phyloP scores from a whole-genome alignment of 2,113 vertebrate species.

The Echinops telfairi region DNA sequence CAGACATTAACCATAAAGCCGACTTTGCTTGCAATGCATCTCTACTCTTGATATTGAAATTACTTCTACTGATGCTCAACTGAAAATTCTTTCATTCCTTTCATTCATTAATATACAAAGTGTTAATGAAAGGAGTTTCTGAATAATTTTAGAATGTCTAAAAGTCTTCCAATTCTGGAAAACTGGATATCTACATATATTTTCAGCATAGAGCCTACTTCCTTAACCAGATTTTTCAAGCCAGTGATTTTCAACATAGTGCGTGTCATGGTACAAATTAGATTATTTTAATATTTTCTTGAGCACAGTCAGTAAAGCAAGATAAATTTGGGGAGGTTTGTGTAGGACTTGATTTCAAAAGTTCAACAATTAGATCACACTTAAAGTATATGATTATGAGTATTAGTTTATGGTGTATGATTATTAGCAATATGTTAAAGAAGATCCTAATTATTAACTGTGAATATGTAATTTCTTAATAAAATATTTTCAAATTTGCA shows the following conservation, averaged over 20 bases:
- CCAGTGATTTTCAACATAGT: conserved; percentile 6
- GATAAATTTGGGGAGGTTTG: neutral
- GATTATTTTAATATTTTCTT: neutral
- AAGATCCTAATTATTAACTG: conserved; percentile 36
- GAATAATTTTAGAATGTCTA: neutral
- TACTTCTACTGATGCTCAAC: neutral
- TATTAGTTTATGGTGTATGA: neutral
- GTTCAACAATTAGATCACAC: conserved; percentile 1
- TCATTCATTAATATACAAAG: neutral
- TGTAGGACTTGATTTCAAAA: conserved; percentile 10
- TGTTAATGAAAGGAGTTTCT: neutral
- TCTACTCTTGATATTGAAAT: conserved; percentile 8
- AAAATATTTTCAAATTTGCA: conserved; percentile 47
- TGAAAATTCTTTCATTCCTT: neutral
- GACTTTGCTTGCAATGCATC: neutral
- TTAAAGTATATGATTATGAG: conserved; percentile 29
- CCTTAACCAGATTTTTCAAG: conserved; percentile 48
- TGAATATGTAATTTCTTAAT: neutral
- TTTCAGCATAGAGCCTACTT: conserved; percentile 32
- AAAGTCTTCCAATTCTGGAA: conserved; percentile 38
- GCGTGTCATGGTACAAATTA: neutral
- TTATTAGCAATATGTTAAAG: neutral
- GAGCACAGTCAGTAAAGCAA: neutral
- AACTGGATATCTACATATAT: conserved; percentile 37
- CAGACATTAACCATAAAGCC: neutral